Evolutionary conservation across 2,888 invertebrate genomes (phyloP).

Genomic region (Esperia sulphurella): DNA sequence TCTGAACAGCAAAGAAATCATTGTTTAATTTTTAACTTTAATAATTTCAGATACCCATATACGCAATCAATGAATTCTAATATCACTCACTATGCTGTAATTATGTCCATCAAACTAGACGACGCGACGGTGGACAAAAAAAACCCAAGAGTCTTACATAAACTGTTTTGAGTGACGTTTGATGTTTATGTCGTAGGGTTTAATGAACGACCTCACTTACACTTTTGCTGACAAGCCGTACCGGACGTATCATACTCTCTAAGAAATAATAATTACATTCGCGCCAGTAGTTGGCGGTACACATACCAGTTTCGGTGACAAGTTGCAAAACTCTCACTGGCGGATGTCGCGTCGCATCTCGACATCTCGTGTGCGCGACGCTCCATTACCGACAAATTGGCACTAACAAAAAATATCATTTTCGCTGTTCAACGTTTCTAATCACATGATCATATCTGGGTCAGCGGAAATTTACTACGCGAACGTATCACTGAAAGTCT

Average conservation of each 20-base stretch:
- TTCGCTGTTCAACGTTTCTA: conserved; percentile 71
- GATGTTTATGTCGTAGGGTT: conserved; percentile 41
- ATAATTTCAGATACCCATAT: neutral
- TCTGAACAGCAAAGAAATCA: too few species aligned
- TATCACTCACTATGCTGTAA: neutral
- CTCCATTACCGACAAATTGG: conserved; percentile 68
- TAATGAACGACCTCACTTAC: conserved; percentile 62
- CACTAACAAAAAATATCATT: conserved; percentile 71
- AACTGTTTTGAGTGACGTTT: conserved; percentile 17
- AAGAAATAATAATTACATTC: conserved; percentile 63
- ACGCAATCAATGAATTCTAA: neutral
- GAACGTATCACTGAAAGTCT: conserved; percentile 67
- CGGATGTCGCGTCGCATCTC: conserved; percentile 71
- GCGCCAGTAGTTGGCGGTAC: conserved; percentile 46
- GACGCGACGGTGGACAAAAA: neutral
- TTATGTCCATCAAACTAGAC: neutral
- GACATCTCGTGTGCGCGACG: conserved; percentile 61
- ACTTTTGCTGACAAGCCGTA: conserved; percentile 51
- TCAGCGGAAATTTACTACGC: conserved; percentile 73
- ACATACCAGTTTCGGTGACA: conserved; percentile 74
- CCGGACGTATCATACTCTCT: conserved; percentile 64
- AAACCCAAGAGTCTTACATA: conserved; percentile 3
- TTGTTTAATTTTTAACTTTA: too few species aligned
- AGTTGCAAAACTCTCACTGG: conserved; percentile 75
- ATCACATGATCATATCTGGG: conserved; percentile 69